A percentile compares a stretch with the other conserved stretches of the same genome.
Evolutionary conservation across 2,113 vertebrate species (phyloP).

Genomic region (Epinephelus moara): DNA sequence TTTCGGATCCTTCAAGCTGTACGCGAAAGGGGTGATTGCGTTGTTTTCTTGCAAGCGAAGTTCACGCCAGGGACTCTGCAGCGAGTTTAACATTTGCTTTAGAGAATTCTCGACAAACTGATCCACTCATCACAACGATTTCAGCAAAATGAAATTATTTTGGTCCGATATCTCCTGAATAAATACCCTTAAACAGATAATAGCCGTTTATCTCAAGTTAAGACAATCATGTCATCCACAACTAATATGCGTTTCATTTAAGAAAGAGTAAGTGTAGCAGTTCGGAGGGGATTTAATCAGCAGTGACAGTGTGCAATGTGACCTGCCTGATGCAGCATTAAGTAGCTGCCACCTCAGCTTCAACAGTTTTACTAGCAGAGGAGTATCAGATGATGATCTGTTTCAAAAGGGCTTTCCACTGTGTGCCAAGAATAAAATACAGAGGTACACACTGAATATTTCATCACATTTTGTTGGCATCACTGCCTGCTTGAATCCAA

Average conservation of each 20-base stretch:
- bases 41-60: too few relatives aligned
- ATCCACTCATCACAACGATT: background rate
- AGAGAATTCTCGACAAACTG: background rate
- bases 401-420: slow-evolving; percentile 1
- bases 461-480: background rate
- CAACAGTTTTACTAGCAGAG: background rate
- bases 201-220: background rate
- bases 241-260: background rate
- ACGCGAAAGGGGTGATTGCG: too few relatives aligned
- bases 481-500: background rate
- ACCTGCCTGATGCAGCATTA: background rate
- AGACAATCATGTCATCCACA: background rate
- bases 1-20: too few relatives aligned
- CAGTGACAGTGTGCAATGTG: background rate
- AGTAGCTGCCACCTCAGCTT: background rate
- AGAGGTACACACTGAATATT: slow-evolving; percentile 18
- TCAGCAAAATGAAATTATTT: background rate
- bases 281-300: background rate
- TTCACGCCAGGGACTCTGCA: too few relatives aligned
- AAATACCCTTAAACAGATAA: background rate
- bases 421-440: background rate
- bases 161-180: too few relatives aligned
- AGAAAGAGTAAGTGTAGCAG: background rate
- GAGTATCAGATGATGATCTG: background rate
- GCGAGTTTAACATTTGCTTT: too few relatives aligned